Conservation (phyloP, 2,113 vertebrate species). For the Cryptomyrus ogoouensis region DNA sequence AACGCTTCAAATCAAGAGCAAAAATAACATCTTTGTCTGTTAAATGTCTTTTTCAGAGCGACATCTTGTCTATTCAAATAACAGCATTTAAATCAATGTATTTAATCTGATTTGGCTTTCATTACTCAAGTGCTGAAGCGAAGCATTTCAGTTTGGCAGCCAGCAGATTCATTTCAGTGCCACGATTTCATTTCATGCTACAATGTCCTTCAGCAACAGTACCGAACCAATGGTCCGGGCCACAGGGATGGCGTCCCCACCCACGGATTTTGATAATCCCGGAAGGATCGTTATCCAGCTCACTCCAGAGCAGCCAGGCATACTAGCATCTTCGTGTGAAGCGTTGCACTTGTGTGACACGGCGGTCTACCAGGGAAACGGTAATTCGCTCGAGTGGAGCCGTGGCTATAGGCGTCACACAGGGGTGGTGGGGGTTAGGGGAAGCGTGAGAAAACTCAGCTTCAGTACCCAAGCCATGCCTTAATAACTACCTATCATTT, state of each 20-base stretch:
- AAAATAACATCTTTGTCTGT: background rate
- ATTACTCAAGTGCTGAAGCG: background rate
- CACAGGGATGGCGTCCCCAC: slow-evolving; percentile 16
- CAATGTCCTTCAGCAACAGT: background rate
- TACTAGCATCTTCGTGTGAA: background rate
- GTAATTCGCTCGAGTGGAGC: background rate
- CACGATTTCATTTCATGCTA: background rate
- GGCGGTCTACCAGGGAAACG: background rate
- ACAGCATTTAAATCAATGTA: background rate
- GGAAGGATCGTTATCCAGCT: background rate
- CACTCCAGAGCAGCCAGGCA: background rate
- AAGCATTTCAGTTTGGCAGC: background rate
- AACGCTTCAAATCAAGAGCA: background rate
- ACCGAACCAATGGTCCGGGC: slow-evolving; percentile 21
- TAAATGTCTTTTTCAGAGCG: background rate
- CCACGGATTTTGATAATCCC: background rate
- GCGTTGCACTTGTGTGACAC: background rate
- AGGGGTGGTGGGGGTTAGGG: background rate
- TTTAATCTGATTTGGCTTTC: background rate
- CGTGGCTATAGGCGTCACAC: background rate
- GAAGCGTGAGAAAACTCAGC: background rate
- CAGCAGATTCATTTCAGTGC: background rate
- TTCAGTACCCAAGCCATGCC: background rate
- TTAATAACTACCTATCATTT: background rate
- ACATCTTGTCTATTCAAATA: background rate